Conservation (phyloP, 2,797 vertebrate species). For the Sebastes wilsoni region DNA sequence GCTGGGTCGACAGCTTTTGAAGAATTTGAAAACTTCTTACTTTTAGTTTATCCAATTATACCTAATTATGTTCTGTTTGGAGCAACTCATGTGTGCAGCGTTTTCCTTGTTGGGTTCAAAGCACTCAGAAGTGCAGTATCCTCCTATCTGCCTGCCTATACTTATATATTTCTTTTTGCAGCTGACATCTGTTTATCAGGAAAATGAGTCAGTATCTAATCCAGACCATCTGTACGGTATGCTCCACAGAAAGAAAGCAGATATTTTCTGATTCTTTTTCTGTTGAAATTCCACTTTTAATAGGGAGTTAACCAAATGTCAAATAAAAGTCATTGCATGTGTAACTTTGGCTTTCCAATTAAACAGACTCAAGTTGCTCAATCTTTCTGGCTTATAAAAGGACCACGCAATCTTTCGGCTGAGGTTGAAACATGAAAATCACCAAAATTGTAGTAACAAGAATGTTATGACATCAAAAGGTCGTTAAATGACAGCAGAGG, state of each 20-base stretch:
- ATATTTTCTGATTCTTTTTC: neutral
- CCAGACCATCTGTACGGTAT: slow-evolving; percentile 21
- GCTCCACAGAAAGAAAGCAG: neutral
- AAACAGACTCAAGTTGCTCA: slow-evolving; percentile 8
- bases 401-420: neutral
- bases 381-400: slow-evolving; percentile 4
- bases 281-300: slow-evolving; percentile 9
- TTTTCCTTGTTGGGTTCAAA: slow-evolving; percentile 12
- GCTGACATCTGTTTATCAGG: slow-evolving; percentile 30
- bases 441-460: slow-evolving; percentile 47
- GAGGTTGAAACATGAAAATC: slow-evolving; percentile 38
- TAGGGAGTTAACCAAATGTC: slow-evolving; percentile 39
- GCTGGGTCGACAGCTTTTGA: neutral
- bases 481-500: neutral
- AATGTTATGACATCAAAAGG: slow-evolving; percentile 32
- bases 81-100: slow-evolving; percentile 4
- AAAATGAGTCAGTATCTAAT: slow-evolving; percentile 24
- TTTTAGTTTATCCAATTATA: slow-evolving; percentile 29
- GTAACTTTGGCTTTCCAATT: slow-evolving; percentile 28
- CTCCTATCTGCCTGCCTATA: neutral
- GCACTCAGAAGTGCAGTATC: neutral
- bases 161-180: neutral
- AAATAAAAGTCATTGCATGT: slow-evolving; percentile 47
- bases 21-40: neutral
- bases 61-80: slow-evolving; percentile 29